Evolutionary conservation across 2,888 invertebrate genomes (phyloP).

Genomic region (Stegophylla sp.): DNA sequence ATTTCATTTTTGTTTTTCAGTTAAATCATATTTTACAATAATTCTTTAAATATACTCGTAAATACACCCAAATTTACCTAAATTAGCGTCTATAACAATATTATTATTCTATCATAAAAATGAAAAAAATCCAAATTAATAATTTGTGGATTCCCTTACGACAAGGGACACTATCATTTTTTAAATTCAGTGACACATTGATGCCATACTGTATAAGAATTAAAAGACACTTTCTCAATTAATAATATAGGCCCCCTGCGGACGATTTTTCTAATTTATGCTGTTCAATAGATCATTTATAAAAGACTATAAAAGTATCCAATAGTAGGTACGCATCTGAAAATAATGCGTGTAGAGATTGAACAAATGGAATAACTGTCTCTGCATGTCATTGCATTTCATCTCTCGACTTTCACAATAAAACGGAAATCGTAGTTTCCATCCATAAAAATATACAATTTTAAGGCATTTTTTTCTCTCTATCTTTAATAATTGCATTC

Average conservation of each 20-base stretch:
- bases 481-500: neutral
- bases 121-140: no score
- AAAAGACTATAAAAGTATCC: neutral
- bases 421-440: constrained; percentile 2
- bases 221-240: constrained; percentile 25
- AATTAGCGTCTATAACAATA: no score
- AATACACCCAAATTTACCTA: no score
- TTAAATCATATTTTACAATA: no score
- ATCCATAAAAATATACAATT: constrained; percentile 1
- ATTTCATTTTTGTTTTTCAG: no score
- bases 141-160: no score
- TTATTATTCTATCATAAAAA: no score
- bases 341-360: neutral
- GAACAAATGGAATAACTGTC: neutral
- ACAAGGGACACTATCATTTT: no score
- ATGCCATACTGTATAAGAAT: constrained; percentile 1
- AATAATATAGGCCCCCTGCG: neutral
- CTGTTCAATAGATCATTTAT: constrained; percentile 7
- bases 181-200: neutral
- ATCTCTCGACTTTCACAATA: constrained; percentile 23
- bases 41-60: no score
- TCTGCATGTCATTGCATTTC: neutral
- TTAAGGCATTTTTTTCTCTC: constrained; percentile 19
- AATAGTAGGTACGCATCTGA: neutral
- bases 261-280: constrained; percentile 1